Evolutionary conservation across 2,797 vertebrate genomes (phyloP), one percentile per base, ranked within the genome.

Genomic region (Centroberyx gerrardi): DNA sequence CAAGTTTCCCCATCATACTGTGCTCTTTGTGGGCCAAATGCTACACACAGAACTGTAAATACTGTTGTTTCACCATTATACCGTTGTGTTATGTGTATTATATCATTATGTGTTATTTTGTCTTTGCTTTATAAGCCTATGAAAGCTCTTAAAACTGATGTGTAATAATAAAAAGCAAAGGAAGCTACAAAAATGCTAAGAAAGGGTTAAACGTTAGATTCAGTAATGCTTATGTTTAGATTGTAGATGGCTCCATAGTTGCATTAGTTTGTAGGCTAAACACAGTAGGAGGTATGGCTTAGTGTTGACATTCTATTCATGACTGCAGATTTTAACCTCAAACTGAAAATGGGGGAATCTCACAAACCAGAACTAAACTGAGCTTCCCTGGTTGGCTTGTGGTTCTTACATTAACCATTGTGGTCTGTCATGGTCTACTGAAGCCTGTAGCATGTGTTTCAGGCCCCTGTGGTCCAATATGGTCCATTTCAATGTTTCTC

Each of bases 401-500:
- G 78, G 76, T 64, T 82, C 51, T 51, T 42, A 38, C 42, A 67
- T 79, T 51, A 74, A 80, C 62, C 74, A 80, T 15, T 64, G 67
- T 65, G 78, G 75, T 84, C 27, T 64, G 58, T 61, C 63, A 48
- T 61, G 73, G 64, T 78, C 83, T 70, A 79, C 80, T 70, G 22
- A 60, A 63, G 62, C 61, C 44, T 59, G 52, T 28, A 52, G 71
- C 72, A 58, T 66, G 33, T 62, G 67, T 64, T 77, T 67, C 33
- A 4, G 18, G 65, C 38, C 29, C 15, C 42, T 74, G 72, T 42
- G 62, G 63, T 76, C 68, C 54, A 64, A 66, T 51, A 40, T 28
- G 59, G n/a, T 49, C 64, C 63, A 54, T 6, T 0, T 79, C 60
- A 28, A 12, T 75, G 59, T 68, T 62, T 71, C 63, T 80, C 59